A percentile compares a stretch with the other conserved stretches of the same genome.
Conservation (phyloP, 2,888 invertebrate species). For the Meteorus cinctellus region DNA sequence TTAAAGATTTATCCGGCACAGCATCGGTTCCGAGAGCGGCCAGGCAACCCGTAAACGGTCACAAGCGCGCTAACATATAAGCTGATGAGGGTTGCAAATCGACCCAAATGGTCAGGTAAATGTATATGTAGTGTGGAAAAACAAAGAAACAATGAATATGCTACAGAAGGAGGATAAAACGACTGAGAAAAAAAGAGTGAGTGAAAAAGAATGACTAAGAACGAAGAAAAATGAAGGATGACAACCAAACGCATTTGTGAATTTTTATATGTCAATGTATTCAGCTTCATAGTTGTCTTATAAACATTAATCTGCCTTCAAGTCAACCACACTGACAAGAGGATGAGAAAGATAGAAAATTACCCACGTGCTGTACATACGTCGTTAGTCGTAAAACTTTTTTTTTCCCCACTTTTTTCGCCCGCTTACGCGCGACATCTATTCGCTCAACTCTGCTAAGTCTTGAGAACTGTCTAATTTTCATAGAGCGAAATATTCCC, state of each 20-base stretch:
- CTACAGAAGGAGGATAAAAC: too few species aligned
- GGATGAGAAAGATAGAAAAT: conserved; percentile 6
- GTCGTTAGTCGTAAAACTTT: background rate
- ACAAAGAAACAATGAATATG: background rate
- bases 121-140: background rate
- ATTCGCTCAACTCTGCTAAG: background rate
- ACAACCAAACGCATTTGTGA: background rate
- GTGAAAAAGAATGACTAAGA: background rate
- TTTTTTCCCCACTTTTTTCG: background rate
- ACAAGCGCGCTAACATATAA: conserved; percentile 4
- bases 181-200: too few species aligned
- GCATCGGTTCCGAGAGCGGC: background rate
- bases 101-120: background rate
- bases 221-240: background rate
- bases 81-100: conserved; percentile 18
- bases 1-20: conserved; percentile 8
- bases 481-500: conserved; percentile 10
- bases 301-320: conserved; percentile 46
- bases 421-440: background rate
- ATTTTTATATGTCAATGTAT: background rate
- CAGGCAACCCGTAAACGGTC: conserved; percentile 33
- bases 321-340: conserved; percentile 18
- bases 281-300: conserved; percentile 23
- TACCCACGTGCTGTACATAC: conserved; percentile 36
- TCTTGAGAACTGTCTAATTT: background rate